Percentiles rank a stretch among this genome's conserved stretches.
These are phyloP conservation scores for Megamerina dolium DNA, from an alignment of 2,888 invertebrate genomes.

Conservation along the genomic window DNA sequence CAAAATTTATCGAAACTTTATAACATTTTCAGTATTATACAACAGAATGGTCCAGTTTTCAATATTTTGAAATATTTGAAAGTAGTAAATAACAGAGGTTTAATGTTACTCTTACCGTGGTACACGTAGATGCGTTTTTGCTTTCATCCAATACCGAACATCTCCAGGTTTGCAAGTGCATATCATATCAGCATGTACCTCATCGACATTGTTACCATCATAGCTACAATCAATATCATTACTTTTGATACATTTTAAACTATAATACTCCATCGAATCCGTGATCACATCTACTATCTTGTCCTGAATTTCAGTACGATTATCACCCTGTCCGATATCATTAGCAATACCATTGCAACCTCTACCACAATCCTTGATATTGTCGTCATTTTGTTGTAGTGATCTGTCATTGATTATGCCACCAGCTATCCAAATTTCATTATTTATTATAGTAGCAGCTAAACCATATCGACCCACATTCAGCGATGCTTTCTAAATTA, in stretches of 20 bases:
- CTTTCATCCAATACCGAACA: slow-evolving; percentile 21
- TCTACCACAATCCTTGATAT: not conserved
- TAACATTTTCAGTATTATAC: too few species aligned
- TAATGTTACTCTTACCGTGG: slow-evolving; percentile 23
- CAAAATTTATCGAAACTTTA: not conserved
- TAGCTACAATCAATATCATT: slow-evolving; percentile 9
- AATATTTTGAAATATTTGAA: not conserved
- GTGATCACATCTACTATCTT: slow-evolving; percentile 23
- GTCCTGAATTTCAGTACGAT: slow-evolving; percentile 10
- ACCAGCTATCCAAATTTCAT: slow-evolving; percentile 65
- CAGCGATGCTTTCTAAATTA: slow-evolving; percentile 26
- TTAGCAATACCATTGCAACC: not conserved
- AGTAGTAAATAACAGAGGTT: not conserved
- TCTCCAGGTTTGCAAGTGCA: slow-evolving; percentile 7
- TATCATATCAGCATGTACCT: not conserved
- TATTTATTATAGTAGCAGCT: slow-evolving; percentile 26
- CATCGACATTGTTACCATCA: not conserved
- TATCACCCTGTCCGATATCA: slow-evolving; percentile 6
- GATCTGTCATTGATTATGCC: too few species aligned
- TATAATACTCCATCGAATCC: slow-evolving; percentile 29
- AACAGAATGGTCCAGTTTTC: not conserved
- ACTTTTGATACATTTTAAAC: slow-evolving; percentile 17
- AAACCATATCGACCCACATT: slow-evolving; percentile 32
- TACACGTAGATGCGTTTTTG: slow-evolving; percentile 20
- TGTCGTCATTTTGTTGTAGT: too few species aligned